Base-by-base conservation (phyloP, 2,888 invertebrate species). In the Chaetoderma sp. region DNA sequence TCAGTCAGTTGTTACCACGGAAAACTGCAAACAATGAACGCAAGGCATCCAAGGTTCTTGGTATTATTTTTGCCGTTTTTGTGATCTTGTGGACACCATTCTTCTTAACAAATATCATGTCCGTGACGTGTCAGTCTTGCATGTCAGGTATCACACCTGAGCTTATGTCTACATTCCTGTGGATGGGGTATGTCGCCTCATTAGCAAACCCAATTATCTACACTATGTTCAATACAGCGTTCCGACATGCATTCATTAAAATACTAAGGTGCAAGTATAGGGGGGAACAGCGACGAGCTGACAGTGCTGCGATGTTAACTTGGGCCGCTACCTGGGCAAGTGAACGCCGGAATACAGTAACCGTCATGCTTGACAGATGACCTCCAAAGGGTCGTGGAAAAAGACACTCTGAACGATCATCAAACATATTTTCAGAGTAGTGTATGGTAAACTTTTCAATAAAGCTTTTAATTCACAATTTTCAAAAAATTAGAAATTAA, bases 151-250 rank as follows among this genome's bases (percentile, higher is more conserved):
- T 83, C 6, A 81, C 79, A 1, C 73, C 78, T 1, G 73, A 79
- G 30, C 64, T 83, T 58, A 81, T 84, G 80, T 78, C 83, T 4
- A 68, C 76, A 16, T 79, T 84, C 61, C 70, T 83, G 4, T 86
- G 86, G 86, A 79, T 86, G 73, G 86, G 86, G 18, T 86, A 84
- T 47, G 67, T 79, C 21, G 83, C 86, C 1, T 84, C 84, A 0
- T 72, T 85, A 57, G 83, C 83, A 23, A 86, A 86, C 60, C 86
- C 86, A 5, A 84, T 86, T 63, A 85, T 86, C 47, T 86, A 86
- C 62, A 86, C 85, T 5, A 85, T 85, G 83, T 85, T 86, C 67
- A 86, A 85, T 68, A 85, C 84, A 6, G 76, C 83, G 27, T 86
- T 86, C 71, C 72, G 85, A 6, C 63, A 77, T 23, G 80, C 85